Base-by-base conservation (phyloP, 1,140 invertebrate species). In the Caerostris extrusa region DNA sequence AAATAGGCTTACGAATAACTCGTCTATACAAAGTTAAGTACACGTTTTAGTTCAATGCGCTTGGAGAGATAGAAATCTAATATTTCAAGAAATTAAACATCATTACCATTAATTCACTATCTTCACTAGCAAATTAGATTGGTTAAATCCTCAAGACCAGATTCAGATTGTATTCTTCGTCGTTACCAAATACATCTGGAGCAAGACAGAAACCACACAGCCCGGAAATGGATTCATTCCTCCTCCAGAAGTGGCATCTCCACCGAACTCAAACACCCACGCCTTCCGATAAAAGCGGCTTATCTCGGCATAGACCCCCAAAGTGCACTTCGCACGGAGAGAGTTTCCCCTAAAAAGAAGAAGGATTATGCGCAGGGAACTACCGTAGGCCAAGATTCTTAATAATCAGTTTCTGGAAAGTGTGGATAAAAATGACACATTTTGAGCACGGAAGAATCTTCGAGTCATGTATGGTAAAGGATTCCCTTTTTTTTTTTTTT, bases 341-440 rank as follows among this genome's bases (percentile, higher is more conserved):
- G 12, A 34, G 34, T 34, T 34, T 12, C 12, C 10, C 71, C 50
- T 5, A 5, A 6, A 0, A n/a, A 5, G 61, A n/a, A 34, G 34
- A 50, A 77, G 71, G 71, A 77, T 77, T 77, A 77, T 77, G 71
- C 71, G 50, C 34, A 50, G 14, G 34, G 34, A 77, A 77, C 19
- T 19, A 77, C 71, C 71, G 3, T 50, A 50, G 71, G 50, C 71
- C 71, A 77, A 77, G 71, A 77, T 77, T 77, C 71, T 3, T 10
- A 12, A 10, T 77, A 53, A 77, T 77, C 71, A 34, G 71, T 77
- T 77, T 10, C 50, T 53, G 10, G 2, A 77, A 77, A 77, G 71
- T 50, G 7, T 14, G 71, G 71, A 53, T 77, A 34, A 77, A 77
- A 50, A 77, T 77, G 71, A 53, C 50, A 77, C 4, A 50, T 53